Base-by-base conservation (phyloP, 2,113 vertebrate species). In the Pithys albifrons region DNA sequence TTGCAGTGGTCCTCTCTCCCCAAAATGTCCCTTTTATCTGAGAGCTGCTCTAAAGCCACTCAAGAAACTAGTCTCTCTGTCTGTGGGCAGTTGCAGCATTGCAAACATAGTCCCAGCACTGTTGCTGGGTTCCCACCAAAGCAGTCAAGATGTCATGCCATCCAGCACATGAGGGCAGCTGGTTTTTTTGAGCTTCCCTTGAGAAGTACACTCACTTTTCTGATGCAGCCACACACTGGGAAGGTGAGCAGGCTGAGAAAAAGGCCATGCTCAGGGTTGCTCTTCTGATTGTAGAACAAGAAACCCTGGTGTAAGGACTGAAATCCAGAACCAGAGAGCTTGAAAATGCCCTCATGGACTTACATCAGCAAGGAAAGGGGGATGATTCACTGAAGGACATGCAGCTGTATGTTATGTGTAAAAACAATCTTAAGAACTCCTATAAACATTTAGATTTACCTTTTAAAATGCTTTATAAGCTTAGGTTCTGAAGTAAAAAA, bases 101-200 rank as follows among this genome's bases (percentile, higher is more conserved):
- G 0, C 37, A 57, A 6, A 7, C n/a, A 45, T 6, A n/a, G 15
- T 14, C 7, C 1, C 62, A 64, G 52, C 13, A 25, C 35, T 52
- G 62, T 17, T 28, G 2, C 28, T 19, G 24, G 3, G 33, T 33
- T 75, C 37, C 48, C 51, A 49, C 19, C 28, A 15, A 41, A 74
- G 61, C 4, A 54, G 28, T 35, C 1, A 9, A 23, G 43, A 46
- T 52, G 18, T 18, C 37, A 6, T 24, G 7, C 15, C 25, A 29
- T 9, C 37, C 46, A 51, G 14, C 18, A 16, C 6, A 12, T 49
- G 33, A 71, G 7, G 10, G 4, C 37, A 85, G 15, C 43, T 17
- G n/a, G 48, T 11, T 41, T 9, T 48, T 85, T 28, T 29, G 48
- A 64, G 8, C 33, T 82, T 78, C 22, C 33, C 31, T 5, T 4